A percentile compares a stretch with the other conserved stretches of the same genome.
phyloP scores from a whole-genome alignment of 2,797 vertebrate genomes.

The Schizopygopsis pylzovi region DNA sequence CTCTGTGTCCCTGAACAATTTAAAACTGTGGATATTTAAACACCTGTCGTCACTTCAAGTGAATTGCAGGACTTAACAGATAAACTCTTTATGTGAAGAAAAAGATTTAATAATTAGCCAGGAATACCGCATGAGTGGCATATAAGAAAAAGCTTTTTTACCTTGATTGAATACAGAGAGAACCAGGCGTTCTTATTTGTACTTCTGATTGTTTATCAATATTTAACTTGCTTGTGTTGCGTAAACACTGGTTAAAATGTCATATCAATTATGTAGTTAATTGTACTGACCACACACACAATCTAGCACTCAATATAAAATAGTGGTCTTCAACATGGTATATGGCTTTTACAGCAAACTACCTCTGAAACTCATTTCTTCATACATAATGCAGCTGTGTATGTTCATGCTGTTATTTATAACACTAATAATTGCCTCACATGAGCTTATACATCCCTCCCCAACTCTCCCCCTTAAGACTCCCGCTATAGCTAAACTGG shows the following conservation, averaged over 20 bases:
- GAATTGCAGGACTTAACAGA: background rate
- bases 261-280: constrained; percentile 20
- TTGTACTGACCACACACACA: background rate
- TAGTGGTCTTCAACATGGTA: background rate
- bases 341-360: constrained; percentile 14
- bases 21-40: constrained; percentile 22
- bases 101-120: background rate
- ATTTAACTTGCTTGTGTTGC: background rate
- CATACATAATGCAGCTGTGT: constrained; percentile 37
- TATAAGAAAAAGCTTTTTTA: background rate
- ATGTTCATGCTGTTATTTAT: constrained; percentile 48
- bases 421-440: constrained; percentile 53
- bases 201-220: background rate
- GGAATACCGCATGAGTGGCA: background rate
- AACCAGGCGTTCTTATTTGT: background rate
- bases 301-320: background rate
- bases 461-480: constrained; percentile 58
- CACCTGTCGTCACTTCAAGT: background rate
- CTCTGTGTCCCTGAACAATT: constrained; percentile 35
- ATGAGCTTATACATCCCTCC: constrained; percentile 61
- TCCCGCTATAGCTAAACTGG: constrained; percentile 67
- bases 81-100: constrained; percentile 1
- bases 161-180: background rate
- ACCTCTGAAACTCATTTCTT: constrained; percentile 28
- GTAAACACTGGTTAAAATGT: constrained; percentile 4